A percentile compares a stretch with the other conserved stretches of the same genome.
These are phyloP conservation scores for Danio rerio DNA, from an alignment of 2,113 vertebrate genomes.

Conservation along the genomic window GRCz12tu NC_133191.1:45055001-45055500, in stretches of 20 bases:
- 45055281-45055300: constrained; percentile 3
- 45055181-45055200: background rate
- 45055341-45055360: constrained; percentile 10
- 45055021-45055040: no score
- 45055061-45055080: no score
- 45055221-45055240: background rate
- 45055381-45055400: constrained; percentile 2
- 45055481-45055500: constrained; percentile 29
- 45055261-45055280: background rate
- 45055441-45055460: constrained; percentile 14
- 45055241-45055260: no score
- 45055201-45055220: background rate
- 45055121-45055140: no score
- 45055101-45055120: no score
- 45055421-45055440: constrained; percentile 13
- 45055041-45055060: no score
- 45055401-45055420: background rate
- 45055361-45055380: constrained; percentile 10
- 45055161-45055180: background rate
- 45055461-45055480: constrained; percentile 34
- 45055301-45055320: background rate
- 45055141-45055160: background rate
- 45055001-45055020: no score
- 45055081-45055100: no score
- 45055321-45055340: constrained; percentile 15